A percentile compares a stretch with the other conserved stretches of the same genome.
phyloP scores from a whole-genome alignment of 2,888 invertebrate genomes.

The Pyralis farinalis region DNA sequence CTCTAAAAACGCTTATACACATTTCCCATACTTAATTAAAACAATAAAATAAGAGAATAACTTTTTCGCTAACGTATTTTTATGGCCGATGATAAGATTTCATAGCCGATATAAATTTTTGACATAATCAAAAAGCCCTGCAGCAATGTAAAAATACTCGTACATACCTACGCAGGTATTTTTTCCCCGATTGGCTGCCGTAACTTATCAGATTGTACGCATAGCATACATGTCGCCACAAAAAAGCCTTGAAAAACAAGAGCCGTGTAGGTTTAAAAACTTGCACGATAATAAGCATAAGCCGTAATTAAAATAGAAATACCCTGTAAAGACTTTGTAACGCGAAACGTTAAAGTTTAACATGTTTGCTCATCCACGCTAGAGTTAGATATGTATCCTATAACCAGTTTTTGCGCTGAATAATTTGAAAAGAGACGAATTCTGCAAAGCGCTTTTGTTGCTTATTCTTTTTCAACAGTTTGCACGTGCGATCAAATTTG shows the following conservation, averaged over 20 bases:
- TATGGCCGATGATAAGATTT: too few relatives aligned
- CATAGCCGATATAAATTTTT: too few relatives aligned
- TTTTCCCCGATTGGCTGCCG: constrained; percentile 48
- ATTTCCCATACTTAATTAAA: too few relatives aligned
- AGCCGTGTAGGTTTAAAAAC: constrained; percentile 50
- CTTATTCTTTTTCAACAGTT: constrained; percentile 10
- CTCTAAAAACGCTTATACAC: too few relatives aligned
- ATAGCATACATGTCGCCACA: constrained; percentile 30
- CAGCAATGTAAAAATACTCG: constrained; percentile 19
- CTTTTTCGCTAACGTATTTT: too few relatives aligned
- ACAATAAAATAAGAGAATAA: too few relatives aligned
- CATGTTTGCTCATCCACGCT: constrained; percentile 29
- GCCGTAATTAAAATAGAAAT: constrained; percentile 35
- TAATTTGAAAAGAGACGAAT: constrained; percentile 15
- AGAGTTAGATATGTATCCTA: constrained; percentile 24
- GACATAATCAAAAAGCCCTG: too few relatives aligned
- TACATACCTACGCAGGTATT: constrained; percentile 35
- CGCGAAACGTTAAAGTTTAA: not conserved
- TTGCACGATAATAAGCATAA: constrained; percentile 30
- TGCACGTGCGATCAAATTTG: constrained; percentile 22
- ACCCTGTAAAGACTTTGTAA: constrained; percentile 25
- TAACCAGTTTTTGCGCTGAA: constrained; percentile 21
- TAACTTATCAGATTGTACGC: constrained; percentile 45
- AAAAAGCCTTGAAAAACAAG: constrained; percentile 46
- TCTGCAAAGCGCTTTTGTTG: constrained; percentile 12